Conservation (phyloP, 2,797 vertebrate genomes). For the Sylvilagus floridanus region DNA sequence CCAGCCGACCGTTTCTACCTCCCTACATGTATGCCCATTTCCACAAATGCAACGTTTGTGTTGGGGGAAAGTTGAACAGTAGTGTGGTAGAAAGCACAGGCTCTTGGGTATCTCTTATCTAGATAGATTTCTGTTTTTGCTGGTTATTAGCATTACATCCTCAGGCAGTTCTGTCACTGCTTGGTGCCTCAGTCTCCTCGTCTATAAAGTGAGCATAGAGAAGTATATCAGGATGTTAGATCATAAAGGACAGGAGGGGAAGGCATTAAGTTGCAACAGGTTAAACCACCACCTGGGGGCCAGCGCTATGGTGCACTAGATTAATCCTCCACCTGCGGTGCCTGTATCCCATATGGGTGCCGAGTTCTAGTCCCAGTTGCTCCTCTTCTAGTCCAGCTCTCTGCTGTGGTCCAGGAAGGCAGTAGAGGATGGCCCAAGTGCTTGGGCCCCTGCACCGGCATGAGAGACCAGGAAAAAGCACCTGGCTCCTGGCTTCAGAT, state of each 20-base stretch:
- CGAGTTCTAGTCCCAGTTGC: no score
- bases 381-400: no score
- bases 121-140: not conserved
- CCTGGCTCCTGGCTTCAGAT: no score
- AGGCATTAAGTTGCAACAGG: no score
- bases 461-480: no score
- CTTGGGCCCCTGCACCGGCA: no score
- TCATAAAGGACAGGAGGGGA: not conserved
- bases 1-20: not conserved
- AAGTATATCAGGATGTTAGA: not conserved
- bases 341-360: no score
- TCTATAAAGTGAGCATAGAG: conserved; percentile 2
- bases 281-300: no score
- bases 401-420: no score
- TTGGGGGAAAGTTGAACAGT: not conserved
- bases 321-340: no score
- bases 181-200: not conserved
- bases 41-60: not conserved
- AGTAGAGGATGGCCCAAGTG: no score
- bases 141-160: not conserved
- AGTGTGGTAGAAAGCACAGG: not conserved
- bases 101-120: not conserved
- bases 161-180: not conserved
- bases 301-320: no score
- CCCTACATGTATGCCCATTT: conserved; percentile 33